phyloP scores from a whole-genome alignment of 2,113 vertebrate species.

The Sinocyclocheilus maitianheensis region DNA sequence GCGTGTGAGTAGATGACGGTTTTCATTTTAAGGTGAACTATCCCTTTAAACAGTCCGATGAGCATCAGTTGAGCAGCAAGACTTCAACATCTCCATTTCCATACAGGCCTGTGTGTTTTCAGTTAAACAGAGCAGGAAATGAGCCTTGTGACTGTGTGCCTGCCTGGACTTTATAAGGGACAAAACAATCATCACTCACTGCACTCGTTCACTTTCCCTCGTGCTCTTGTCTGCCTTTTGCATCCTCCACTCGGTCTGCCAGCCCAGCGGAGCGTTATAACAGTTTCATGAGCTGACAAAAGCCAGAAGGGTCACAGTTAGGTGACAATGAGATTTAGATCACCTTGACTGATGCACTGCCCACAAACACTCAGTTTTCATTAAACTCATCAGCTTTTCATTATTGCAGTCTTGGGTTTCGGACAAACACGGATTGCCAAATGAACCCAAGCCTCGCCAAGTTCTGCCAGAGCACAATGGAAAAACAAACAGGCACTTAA shows the following conservation, averaged over 20 bases:
- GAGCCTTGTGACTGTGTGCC: slow-evolving; percentile 52
- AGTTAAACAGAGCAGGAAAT: slow-evolving; percentile 64
- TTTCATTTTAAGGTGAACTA: neutral
- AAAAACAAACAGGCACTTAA: slow-evolving; percentile 7
- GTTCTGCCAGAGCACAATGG: neutral
- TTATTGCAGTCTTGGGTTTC: slow-evolving; percentile 54
- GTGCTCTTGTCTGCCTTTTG: neutral
- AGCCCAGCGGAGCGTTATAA: neutral
- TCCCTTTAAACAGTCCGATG: slow-evolving; percentile 2
- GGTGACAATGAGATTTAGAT: slow-evolving; percentile 25
- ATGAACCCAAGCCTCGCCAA: slow-evolving; percentile 50
- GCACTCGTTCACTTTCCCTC: neutral
- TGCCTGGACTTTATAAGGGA: slow-evolving; percentile 48
- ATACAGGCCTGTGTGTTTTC: slow-evolving; percentile 58
- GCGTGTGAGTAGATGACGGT: neutral
- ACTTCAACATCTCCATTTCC: slow-evolving; percentile 40
- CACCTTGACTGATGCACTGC: slow-evolving; percentile 51
- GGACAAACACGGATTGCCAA: slow-evolving; percentile 47
- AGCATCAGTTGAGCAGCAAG: slow-evolving; percentile 23
- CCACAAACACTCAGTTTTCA: slow-evolving; percentile 56
- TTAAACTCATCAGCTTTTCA: slow-evolving; percentile 64
- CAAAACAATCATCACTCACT: slow-evolving; percentile 45
- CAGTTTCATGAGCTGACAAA: neutral
- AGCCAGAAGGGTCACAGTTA: neutral
- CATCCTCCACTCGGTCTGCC: neutral